These are phyloP conservation scores for Prionailurus viverrinus DNA, from an alignment of 2,113 vertebrate species.

Conservation along the genomic window DNA sequence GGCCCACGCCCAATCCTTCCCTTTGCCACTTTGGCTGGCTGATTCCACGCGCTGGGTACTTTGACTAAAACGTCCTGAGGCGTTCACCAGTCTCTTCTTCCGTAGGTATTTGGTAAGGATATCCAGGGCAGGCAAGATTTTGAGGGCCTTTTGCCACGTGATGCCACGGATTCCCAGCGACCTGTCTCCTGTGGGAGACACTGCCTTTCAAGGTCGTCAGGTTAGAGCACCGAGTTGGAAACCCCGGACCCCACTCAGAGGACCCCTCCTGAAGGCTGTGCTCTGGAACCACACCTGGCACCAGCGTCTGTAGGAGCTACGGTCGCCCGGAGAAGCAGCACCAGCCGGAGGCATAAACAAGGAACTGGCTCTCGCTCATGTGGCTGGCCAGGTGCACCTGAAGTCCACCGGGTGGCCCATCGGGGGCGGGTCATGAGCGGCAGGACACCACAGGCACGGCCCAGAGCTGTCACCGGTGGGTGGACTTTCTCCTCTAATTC, in stretches of 20 bases:
- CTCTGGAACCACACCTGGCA: not conserved
- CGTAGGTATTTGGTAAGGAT: fast-evolving
- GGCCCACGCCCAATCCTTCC: too few relatives aligned
- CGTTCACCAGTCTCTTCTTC: not conserved
- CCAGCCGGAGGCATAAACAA: fast-evolving
- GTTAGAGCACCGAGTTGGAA: fast-evolving
- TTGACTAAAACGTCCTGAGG: fast-evolving
- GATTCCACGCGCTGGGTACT: fast-evolving
- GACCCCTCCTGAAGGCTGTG: fast-evolving
- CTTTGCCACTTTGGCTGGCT: not conserved
- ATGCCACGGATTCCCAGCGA: fast-evolving
- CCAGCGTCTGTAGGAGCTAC: fast-evolving
- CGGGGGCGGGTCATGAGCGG: not conserved
- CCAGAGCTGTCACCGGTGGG: not conserved
- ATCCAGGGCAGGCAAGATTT: not conserved
- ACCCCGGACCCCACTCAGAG: fast-evolving
- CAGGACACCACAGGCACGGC: not conserved
- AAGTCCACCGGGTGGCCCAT: not conserved
- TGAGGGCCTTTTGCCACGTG: too few relatives aligned
- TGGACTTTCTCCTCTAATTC: not conserved
- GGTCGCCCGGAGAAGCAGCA: fast-evolving
- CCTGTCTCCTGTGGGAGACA: not conserved
- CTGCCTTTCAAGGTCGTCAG: fast-evolving
- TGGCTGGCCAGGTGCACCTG: not conserved
- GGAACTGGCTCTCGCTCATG: not conserved